Conservation (phyloP, 2,797 vertebrate species). For the Mico argentatus region DNA sequence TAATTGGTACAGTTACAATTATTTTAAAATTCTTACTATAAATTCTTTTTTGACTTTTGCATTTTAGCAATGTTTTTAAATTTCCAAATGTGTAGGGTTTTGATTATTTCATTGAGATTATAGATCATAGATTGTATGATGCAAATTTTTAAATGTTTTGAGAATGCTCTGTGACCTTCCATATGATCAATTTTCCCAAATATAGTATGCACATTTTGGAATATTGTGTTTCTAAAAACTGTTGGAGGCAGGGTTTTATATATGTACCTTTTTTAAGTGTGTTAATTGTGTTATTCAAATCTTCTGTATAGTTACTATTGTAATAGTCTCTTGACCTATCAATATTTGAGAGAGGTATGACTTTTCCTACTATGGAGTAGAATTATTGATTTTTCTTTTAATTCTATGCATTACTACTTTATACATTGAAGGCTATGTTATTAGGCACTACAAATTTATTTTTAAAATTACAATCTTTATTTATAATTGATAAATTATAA, state of each 20-base stretch:
- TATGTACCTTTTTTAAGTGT: neutral
- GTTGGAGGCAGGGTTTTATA: neutral
- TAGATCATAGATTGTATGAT: neutral
- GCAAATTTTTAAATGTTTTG: conserved; percentile 19
- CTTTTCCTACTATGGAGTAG: neutral
- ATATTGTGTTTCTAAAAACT: neutral
- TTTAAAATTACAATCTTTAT: neutral
- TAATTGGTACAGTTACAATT: neutral
- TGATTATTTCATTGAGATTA: neutral
- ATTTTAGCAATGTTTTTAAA: neutral
- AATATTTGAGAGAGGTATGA: neutral
- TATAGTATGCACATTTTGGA: neutral
- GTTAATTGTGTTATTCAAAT: neutral
- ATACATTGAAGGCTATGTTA: neutral
- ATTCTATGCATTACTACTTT: neutral
- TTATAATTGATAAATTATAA: neutral
- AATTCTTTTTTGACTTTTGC: neutral
- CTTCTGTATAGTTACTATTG: neutral
- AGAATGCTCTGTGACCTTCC: neutral
- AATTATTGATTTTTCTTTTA: neutral
- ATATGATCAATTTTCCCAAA: neutral
- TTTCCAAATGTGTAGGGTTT: neutral
- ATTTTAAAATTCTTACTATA: neutral
- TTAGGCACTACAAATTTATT: neutral
- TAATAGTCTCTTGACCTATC: neutral